A percentile compares a stretch with the other conserved stretches of the same genome.
Conservation (phyloP, 1,140 invertebrate species). For the Glomeris maerens region DNA sequence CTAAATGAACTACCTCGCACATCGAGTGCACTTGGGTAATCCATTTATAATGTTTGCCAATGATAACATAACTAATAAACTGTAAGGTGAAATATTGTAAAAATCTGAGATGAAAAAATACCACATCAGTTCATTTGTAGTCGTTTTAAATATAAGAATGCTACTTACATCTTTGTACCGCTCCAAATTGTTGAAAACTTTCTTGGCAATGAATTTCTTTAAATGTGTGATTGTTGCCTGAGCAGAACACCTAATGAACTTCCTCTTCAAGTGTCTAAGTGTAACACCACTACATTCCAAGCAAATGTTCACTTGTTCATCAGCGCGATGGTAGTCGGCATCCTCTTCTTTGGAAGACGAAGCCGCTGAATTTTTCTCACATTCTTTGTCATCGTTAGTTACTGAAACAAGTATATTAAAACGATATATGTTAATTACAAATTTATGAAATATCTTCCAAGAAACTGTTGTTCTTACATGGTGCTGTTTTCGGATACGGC, state of each 20-base stretch:
- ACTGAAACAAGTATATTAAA: not conserved
- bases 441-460: not conserved
- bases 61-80: not conserved
- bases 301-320: slow-evolving; percentile 90
- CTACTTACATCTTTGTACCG: slow-evolving; percentile 86
- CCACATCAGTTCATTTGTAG: too few species aligned
- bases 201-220: slow-evolving; percentile 94
- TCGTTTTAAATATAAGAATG: slow-evolving; percentile 1
- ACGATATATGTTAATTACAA: not conserved
- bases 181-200: slow-evolving; percentile 76
- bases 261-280: slow-evolving; percentile 65
- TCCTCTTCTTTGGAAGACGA: slow-evolving; percentile 36
- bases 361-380: slow-evolving; percentile 21
- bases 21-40: too few species aligned
- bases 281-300: slow-evolving; percentile 72
- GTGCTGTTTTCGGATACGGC: slow-evolving; percentile 65
- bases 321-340: slow-evolving; percentile 79
- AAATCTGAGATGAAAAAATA: too few species aligned
- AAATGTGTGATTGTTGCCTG: slow-evolving; percentile 92
- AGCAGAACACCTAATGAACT: slow-evolving; percentile 85
- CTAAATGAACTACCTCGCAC: too few species aligned
- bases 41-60: not conserved
- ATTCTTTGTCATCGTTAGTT: slow-evolving; percentile 12
- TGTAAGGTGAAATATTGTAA: slow-evolving; percentile 8
- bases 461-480: too few species aligned